phyloP scores from a whole-genome alignment of 2,888 invertebrate species.

The Camptogramma bilineatum region DNA sequence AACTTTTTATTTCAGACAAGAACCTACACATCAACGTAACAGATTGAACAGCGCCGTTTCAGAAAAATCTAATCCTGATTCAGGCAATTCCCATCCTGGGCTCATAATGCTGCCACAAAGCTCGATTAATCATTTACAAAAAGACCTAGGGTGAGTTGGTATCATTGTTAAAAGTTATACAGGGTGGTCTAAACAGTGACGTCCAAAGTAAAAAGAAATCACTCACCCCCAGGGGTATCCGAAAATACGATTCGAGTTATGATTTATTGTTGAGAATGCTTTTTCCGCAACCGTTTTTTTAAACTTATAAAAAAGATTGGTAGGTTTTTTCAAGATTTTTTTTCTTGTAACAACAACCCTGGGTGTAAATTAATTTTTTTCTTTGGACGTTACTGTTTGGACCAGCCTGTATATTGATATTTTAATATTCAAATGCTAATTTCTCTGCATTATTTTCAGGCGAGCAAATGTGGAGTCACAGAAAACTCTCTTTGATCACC shows the following conservation, averaged over 20 bases:
- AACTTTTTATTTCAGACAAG: conserved; percentile 52
- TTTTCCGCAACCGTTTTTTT: too few species aligned
- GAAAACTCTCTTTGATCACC: conserved; percentile 76
- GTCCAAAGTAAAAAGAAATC: too few species aligned
- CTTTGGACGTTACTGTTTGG: too few species aligned
- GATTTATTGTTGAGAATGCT: too few species aligned
- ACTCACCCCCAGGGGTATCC: too few species aligned
- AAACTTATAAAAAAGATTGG: too few species aligned
- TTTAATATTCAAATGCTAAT: background rate
- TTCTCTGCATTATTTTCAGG: conserved; percentile 53
- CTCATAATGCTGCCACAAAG: conserved; percentile 75
- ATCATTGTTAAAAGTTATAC: background rate
- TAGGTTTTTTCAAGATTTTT: too few species aligned
- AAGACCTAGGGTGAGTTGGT: conserved; percentile 67
- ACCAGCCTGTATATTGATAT: background rate
- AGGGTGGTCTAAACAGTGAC: too few species aligned
- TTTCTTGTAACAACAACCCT: too few species aligned
- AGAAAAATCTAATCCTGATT: conserved; percentile 70
- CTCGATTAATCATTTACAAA: conserved; percentile 68
- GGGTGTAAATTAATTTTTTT: too few species aligned
- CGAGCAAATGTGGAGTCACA: conserved; percentile 67
- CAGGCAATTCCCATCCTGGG: conserved; percentile 66
- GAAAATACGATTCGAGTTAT: too few species aligned
- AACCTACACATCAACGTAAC: conserved; percentile 64
- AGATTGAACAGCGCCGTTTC: conserved; percentile 66